A percentile compares a stretch with the other conserved stretches of the same genome.
Conservation (phyloP, 2,888 invertebrate species). For the Elmis aenea region DNA sequence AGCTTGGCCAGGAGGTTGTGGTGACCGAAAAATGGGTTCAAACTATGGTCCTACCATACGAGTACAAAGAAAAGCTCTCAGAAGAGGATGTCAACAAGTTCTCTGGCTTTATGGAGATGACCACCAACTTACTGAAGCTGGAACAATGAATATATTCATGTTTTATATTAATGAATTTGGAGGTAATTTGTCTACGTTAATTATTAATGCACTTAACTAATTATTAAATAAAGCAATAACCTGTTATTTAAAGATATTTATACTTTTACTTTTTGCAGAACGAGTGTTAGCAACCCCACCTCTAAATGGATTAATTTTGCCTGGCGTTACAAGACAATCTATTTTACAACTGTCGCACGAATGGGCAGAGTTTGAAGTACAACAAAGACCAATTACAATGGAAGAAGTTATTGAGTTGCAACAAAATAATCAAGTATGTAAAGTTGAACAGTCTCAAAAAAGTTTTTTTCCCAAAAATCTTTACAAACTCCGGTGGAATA, state of each 20-base stretch:
- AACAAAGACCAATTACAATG: conserved; percentile 82
- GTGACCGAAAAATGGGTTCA: conserved; percentile 92
- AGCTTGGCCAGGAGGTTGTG: conserved; percentile 92
- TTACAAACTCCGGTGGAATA: too few relatives aligned
- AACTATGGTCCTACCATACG: conserved; percentile 86
- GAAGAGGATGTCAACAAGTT: conserved; percentile 85
- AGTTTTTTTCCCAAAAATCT: too few relatives aligned
- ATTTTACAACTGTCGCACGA: conserved; percentile 73
- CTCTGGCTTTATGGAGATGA: conserved; percentile 94
- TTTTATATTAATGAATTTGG: conserved; percentile 83
- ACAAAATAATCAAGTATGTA: conserved; percentile 75
- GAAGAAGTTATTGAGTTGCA: conserved; percentile 66
- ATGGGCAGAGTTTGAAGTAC: conserved; percentile 84
- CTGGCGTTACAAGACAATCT: conserved; percentile 88
- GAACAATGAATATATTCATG: conserved; percentile 97
- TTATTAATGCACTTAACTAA: too few relatives aligned
- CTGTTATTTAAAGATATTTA: not conserved
- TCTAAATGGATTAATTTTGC: conserved; percentile 88
- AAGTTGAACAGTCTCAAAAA: too few relatives aligned
- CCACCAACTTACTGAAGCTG: conserved; percentile 92
- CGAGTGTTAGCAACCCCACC: conserved; percentile 90
- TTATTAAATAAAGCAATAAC: not conserved
- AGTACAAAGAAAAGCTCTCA: conserved; percentile 70
- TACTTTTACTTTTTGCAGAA: conserved; percentile 52
- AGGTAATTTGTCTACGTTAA: too few relatives aligned